phyloP scores from a whole-genome alignment of 2,888 invertebrate species.

The Chloromyia formosa region DNA sequence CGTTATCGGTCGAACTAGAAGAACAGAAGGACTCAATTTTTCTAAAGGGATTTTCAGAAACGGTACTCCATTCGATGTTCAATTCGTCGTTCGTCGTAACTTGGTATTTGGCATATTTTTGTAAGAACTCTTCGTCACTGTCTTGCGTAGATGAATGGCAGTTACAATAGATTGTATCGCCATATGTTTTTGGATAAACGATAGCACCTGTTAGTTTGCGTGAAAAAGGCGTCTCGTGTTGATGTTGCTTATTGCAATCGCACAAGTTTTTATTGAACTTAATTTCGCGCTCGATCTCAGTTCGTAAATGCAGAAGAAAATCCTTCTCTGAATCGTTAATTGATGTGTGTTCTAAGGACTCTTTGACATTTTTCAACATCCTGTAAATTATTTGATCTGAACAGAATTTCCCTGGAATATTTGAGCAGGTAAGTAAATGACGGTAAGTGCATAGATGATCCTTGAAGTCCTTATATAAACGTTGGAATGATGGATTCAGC shows the following conservation, averaged over 20 bases:
- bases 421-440: conserved; percentile 41
- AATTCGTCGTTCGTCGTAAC: background rate
- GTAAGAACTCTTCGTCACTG: conserved; percentile 2
- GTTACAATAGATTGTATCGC: conserved; percentile 14
- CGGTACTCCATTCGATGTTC: background rate
- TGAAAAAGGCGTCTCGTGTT: background rate
- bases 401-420: conserved; percentile 26
- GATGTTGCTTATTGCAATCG: background rate
- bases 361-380: conserved; percentile 8
- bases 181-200: background rate
- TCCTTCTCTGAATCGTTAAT: background rate
- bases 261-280: conserved; percentile 20
- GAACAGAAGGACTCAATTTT: too few species aligned
- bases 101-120: background rate
- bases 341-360: background rate
- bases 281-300: conserved; percentile 1
- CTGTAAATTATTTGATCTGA: too few species aligned
- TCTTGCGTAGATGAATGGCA: conserved; percentile 16
- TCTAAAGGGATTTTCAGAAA: background rate
- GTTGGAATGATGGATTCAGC: too few species aligned
- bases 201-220: background rate
- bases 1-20: background rate
- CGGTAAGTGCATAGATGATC: conserved; percentile 37
- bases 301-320: background rate
- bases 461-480: conserved; percentile 42